A percentile compares a stretch with the other conserved stretches of the same genome.
phyloP scores from a whole-genome alignment of 2,888 invertebrate genomes.

The Phlogophora meticulosa region DNA sequence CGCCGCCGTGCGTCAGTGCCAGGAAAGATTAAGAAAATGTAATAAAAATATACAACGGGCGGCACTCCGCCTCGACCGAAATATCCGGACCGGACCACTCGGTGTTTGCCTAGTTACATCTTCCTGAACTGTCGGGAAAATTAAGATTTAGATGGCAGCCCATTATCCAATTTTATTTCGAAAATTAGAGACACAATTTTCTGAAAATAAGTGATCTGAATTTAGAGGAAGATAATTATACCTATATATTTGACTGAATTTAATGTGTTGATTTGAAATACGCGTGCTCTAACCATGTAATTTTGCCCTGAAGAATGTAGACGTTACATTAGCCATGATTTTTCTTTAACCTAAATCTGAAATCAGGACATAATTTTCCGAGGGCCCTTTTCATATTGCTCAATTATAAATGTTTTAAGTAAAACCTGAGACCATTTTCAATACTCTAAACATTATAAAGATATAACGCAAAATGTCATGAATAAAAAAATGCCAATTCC shows the following conservation, averaged over 20 bases:
- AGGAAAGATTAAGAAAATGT: constrained; percentile 76
- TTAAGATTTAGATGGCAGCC: constrained; percentile 75
- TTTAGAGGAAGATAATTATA: background rate
- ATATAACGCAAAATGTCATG: constrained; percentile 22
- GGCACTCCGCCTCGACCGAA: constrained; percentile 82
- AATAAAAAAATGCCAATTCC: constrained; percentile 78
- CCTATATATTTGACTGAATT: background rate
- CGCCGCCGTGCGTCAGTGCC: constrained; percentile 88
- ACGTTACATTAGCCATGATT: background rate
- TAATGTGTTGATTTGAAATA: constrained; percentile 1
- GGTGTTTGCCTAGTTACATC: constrained; percentile 69
- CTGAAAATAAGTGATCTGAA: constrained; percentile 11
- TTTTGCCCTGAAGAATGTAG: background rate
- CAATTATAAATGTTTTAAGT: background rate
- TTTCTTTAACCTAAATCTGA: background rate
- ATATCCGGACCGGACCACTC: constrained; percentile 80
- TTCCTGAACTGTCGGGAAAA: constrained; percentile 70
- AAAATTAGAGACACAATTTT: constrained; percentile 55
- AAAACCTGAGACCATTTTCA: background rate
- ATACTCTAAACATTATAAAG: constrained; percentile 3
- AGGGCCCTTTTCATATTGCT: background rate
- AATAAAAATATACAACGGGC: constrained; percentile 78
- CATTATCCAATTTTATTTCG: constrained; percentile 70
- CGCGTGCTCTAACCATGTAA: background rate
- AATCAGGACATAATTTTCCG: background rate